Conservation (phyloP, 92 coral and sea anemone species). For the Hydrozoanthus gracilis region DNA sequence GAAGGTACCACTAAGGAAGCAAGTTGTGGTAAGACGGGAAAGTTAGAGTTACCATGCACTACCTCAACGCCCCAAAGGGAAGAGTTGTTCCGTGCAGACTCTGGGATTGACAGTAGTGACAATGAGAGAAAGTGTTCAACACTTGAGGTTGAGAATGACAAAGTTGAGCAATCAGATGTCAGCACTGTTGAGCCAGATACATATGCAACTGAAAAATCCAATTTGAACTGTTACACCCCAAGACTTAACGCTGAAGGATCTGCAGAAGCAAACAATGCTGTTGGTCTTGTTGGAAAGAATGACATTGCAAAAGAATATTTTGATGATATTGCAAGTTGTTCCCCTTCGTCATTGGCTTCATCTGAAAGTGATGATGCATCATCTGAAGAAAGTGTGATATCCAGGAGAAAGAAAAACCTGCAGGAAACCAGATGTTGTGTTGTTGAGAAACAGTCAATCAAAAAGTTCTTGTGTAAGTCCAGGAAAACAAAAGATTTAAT, state of each 20-base stretch:
- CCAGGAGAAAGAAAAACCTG: not conserved
- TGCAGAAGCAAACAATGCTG: not conserved
- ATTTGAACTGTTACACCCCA: not conserved
- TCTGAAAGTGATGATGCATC: conserved; percentile 1
- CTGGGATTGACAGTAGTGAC: conserved; percentile 35
- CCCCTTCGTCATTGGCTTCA: not conserved
- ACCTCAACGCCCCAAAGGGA: not conserved
- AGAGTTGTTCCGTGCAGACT: not conserved
- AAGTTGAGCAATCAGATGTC: not conserved
- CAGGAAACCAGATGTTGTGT: not conserved
- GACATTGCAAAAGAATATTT: not conserved
- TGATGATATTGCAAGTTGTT: not conserved
- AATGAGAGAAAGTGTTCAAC: not conserved
- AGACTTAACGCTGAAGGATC: not conserved
- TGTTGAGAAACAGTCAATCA: not conserved
- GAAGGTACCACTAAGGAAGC: not conserved
- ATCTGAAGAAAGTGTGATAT: not conserved
- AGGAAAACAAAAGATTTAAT: not conserved
- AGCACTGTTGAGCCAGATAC: not conserved
- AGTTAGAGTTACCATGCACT: not conserved
- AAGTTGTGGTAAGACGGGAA: not conserved
- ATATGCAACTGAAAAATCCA: not conserved
- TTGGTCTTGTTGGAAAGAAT: not conserved
- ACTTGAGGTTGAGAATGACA: not conserved
- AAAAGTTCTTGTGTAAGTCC: not conserved